A percentile compares a stretch with the other conserved stretches of the same genome.
phyloP scores from a whole-genome alignment of 2,797 vertebrate genomes.

The Perodicticus potto region DNA sequence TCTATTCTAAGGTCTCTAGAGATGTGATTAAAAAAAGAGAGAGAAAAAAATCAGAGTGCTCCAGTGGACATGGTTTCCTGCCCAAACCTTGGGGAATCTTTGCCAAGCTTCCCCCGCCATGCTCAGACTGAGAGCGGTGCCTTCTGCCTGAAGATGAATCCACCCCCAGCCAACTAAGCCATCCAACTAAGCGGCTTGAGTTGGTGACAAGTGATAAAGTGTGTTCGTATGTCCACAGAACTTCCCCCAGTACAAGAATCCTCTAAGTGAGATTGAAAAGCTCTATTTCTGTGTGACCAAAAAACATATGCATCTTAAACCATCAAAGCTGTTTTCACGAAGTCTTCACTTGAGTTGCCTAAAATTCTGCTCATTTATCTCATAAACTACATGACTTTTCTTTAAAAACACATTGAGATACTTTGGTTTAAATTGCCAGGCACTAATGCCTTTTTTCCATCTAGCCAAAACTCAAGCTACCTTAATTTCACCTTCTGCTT shows the following conservation, averaged over 20 bases:
- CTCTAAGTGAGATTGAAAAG: not conserved
- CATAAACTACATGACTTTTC: not conserved
- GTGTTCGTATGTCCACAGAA: not conserved
- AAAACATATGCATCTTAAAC: not conserved
- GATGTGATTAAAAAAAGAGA: not conserved
- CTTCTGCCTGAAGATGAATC: not conserved
- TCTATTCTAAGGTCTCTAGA: constrained; percentile 15
- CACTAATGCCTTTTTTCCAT: not conserved
- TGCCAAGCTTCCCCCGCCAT: not conserved
- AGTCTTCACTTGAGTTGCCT: not conserved
- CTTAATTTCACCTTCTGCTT: not conserved
- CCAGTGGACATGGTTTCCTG: not conserved
- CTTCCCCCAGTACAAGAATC: not conserved
- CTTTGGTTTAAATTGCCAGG: not conserved
- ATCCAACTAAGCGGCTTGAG: not conserved
- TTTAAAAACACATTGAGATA: not conserved
- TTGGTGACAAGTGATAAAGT: not conserved
- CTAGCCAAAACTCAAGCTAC: not conserved
- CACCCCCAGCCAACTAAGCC: not conserved
- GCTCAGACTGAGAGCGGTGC: not conserved
- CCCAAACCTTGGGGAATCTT: not conserved
- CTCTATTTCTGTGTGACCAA: not conserved
- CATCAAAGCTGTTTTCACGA: not conserved
- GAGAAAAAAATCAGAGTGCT: not conserved
- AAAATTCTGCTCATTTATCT: not conserved